A percentile compares a stretch with the other conserved stretches of the same genome.
Conservation (phyloP, 2,888 invertebrate species). For the Vannuccia rotundouncinata region DNA sequence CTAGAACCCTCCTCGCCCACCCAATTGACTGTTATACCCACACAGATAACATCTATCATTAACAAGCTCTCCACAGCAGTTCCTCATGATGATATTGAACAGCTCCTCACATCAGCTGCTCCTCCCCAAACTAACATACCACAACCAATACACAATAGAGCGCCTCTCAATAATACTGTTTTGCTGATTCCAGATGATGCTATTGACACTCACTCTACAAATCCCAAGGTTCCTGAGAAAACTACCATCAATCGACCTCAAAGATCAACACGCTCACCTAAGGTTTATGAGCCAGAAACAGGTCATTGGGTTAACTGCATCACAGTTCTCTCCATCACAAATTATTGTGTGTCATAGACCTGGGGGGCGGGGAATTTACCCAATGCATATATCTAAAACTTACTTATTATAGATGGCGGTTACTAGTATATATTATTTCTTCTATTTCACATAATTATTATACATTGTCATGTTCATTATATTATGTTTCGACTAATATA, state of each 20-base stretch:
- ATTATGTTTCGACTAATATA: not conserved
- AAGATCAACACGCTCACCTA: not conserved
- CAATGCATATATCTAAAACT: not conserved
- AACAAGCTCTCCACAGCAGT: not conserved
- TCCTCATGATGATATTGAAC: not conserved
- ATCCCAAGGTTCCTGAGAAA: not conserved
- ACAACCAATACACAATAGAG: not conserved
- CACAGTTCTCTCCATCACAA: not conserved
- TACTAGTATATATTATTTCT: not conserved
- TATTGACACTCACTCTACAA: not conserved
- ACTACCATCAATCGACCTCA: not conserved
- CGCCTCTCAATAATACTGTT: not conserved
- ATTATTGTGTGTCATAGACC: not conserved
- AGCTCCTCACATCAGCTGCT: constrained; percentile 18
- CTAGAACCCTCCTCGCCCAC: not conserved
- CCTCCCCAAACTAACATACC: not conserved
- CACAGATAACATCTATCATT: not conserved
- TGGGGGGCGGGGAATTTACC: not conserved
- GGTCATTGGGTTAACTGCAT: not conserved
- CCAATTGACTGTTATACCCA: not conserved
- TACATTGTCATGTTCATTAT: not conserved
- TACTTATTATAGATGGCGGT: not conserved
- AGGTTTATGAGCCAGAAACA: not conserved
- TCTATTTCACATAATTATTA: not conserved
- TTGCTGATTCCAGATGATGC: not conserved